Evolutionary conservation across 2,888 invertebrate genomes (phyloP), one percentile per base, ranked within the genome.

Genomic region (Neocrepidodera transversa): DNA sequence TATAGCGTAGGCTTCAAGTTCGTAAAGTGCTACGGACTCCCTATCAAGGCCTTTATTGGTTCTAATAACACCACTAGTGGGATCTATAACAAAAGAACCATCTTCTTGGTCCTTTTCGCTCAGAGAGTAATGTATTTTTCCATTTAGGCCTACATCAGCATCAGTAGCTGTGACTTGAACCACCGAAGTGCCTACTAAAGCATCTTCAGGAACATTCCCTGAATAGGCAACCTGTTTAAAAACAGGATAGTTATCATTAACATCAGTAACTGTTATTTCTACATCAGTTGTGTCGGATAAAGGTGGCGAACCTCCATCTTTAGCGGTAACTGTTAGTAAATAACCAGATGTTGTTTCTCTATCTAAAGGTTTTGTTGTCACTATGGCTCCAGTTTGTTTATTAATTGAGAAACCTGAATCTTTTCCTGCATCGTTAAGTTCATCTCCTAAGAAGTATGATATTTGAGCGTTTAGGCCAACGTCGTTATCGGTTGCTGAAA

Each of bases 271-370:
- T 0, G 93, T 90, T 68, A 99, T 94, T 78, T 97, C 96, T 0
- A 99, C 91, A 72, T 96, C 95, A 0, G 97, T 97, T 0, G 95
- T 95, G 74, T 97, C 97, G 1, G 93, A 92, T 11, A 95, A 81
- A 0, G 95, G 88, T 0, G 97, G 97, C 32, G 87, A 86, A 0
- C 98, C 98, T 1, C 95, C 94, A 78, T 98, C 98, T 63, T 88
- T 87, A 0, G 97, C 98, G 0, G 92, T 95, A 1, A 98, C 95
- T 0, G 93, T 94, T 30, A 98, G 79, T 5, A 95, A 82, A 77
- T 95, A 97, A 0, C 92, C 89, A 65, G 86, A 86, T 67, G 84
- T 83, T 11, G 87, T 84, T 79, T 99, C 98, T 18, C 97, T 83
- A 77, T 99, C 97, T 43, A 99, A 79, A 1, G 86, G 75, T 65